Percentiles rank a stretch among this genome's conserved stretches.
Evolutionary conservation across 2,797 vertebrate genomes (phyloP).

Genomic region (Acanthurus tractus): DNA sequence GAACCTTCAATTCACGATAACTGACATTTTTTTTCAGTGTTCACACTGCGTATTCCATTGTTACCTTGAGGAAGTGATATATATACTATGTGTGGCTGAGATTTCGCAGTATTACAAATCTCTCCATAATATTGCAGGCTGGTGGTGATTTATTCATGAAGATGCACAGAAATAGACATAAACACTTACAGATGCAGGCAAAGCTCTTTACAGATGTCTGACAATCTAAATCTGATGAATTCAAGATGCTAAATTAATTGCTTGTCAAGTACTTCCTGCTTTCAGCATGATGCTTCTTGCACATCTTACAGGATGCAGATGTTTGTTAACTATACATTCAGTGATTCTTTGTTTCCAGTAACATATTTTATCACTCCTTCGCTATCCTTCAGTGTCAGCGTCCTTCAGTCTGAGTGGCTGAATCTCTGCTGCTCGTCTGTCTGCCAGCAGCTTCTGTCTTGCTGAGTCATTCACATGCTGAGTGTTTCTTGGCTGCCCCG

Average conservation of each 20-base stretch:
- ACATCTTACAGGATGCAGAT: neutral
- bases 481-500: conserved; percentile 20
- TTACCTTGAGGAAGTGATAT: conserved; percentile 35
- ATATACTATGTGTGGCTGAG: conserved; percentile 18
- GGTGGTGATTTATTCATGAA: neutral
- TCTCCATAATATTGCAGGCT: neutral
- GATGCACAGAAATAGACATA: neutral
- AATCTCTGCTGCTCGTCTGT: conserved; percentile 8
- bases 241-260: neutral
- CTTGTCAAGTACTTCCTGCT: neutral
- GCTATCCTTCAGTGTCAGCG: conserved; percentile 26
- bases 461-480: conserved; percentile 62
- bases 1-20: conserved; percentile 30
- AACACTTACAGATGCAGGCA: neutral
- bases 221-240: neutral
- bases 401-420: conserved; percentile 35
- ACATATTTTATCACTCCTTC: conserved; percentile 22
- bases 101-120: neutral
- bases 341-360: neutral
- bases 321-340: neutral
- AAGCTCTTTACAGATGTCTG: neutral
- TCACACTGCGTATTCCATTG: conserved; percentile 15
- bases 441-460: conserved; percentile 18
- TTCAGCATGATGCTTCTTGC: neutral
- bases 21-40: conserved; percentile 9